phyloP scores from a whole-genome alignment of 2,113 vertebrate genomes.

The Barnardius zonarius region DNA sequence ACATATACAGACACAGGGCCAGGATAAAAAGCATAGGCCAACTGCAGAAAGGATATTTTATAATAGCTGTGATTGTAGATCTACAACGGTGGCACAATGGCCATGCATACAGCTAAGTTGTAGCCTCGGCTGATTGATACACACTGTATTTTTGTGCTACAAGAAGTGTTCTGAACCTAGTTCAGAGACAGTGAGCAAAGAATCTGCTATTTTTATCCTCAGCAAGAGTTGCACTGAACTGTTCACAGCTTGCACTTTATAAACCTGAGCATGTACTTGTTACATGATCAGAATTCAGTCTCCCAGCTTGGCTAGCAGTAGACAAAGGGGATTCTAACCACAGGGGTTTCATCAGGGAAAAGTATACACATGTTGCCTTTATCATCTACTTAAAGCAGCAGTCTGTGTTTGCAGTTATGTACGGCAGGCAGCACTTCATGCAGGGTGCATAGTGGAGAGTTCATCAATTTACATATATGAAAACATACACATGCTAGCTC shows the following conservation, averaged over 20 bases:
- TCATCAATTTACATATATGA: neutral
- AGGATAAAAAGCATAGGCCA: neutral
- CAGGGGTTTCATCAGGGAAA: neutral
- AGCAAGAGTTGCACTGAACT: neutral
- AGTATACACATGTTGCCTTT: fast-evolving
- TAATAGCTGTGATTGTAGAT: neutral
- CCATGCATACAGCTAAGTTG: neutral
- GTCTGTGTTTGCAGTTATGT: neutral
- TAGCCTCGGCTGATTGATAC: neutral
- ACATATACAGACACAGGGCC: neutral
- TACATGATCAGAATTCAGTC: neutral
- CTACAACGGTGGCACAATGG: neutral
- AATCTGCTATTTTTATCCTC: neutral
- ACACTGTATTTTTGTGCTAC: neutral
- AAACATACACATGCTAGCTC: neutral
- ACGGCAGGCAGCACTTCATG: neutral
- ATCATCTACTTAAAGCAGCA: neutral
- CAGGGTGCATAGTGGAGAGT: neutral
- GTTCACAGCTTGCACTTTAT: neutral
- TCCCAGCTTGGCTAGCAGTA: neutral
- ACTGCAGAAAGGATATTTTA: neutral
- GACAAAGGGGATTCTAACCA: neutral
- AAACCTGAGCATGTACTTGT: neutral
- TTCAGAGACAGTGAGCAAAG: neutral
- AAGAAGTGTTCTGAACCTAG: neutral